Evolutionary conservation across 2,113 vertebrate genomes (phyloP).

Genomic region (Brachyistius frenatus): DNA sequence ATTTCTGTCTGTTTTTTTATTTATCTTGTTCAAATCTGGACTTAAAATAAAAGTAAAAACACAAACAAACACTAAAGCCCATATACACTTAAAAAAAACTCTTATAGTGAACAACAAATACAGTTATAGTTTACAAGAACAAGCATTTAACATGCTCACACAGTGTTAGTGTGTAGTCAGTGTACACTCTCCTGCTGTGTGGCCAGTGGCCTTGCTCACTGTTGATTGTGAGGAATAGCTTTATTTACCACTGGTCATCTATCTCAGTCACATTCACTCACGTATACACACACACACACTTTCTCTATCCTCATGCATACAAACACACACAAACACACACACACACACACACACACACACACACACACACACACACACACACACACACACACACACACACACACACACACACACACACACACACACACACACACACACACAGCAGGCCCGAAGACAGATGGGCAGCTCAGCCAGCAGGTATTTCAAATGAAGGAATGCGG

Average conservation of each 20-base stretch:
- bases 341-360: constrained; percentile 17
- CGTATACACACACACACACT: background rate
- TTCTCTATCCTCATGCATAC: background rate
- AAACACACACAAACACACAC: too few relatives aligned
- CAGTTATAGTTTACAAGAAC: background rate
- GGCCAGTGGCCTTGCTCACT: constrained; percentile 72
- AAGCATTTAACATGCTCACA: constrained; percentile 11
- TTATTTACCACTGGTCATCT: constrained; percentile 77
- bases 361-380: constrained; percentile 58
- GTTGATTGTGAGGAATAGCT: constrained; percentile 74
- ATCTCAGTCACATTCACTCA: constrained; percentile 75
- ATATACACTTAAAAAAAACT: background rate
- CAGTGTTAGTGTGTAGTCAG: constrained; percentile 28
- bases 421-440: constrained; percentile 20
- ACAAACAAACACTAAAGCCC: background rate
- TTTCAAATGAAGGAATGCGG: constrained; percentile 73
- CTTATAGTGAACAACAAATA: background rate
- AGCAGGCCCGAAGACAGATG: constrained; percentile 35
- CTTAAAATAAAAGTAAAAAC: too few relatives aligned
- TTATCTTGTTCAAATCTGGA: too few relatives aligned
- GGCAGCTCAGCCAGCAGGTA: constrained; percentile 52
- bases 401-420: too few relatives aligned
- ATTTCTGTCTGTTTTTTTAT: too few relatives aligned
- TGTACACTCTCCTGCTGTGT: constrained; percentile 51
- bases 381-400: background rate